Evolutionary conservation across 2,888 invertebrate genomes (phyloP).

Genomic region (Callyntrura guangdongensis): DNA sequence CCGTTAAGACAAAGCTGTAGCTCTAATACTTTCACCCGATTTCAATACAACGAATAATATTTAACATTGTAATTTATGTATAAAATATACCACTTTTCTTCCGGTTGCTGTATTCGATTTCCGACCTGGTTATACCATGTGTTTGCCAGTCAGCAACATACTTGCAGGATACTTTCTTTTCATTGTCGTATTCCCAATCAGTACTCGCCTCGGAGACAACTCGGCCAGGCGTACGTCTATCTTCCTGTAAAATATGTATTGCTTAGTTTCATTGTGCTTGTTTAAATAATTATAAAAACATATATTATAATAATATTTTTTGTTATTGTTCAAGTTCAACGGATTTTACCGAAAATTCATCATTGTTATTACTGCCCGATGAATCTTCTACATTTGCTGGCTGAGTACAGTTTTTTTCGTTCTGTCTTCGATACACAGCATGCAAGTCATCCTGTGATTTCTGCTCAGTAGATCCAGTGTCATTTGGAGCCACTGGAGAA

Average conservation of each 20-base stretch:
- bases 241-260: conserved; percentile 60
- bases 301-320: background rate
- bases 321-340: background rate
- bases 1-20: too few species aligned
- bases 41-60: too few species aligned
- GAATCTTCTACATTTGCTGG: background rate
- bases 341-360: conserved; percentile 14
- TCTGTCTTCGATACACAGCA: background rate
- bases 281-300: too few species aligned
- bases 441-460: background rate
- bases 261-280: too few species aligned
- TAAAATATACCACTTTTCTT: conserved; percentile 66
- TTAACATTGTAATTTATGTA: too few species aligned
- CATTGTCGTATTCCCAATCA: conserved; percentile 73
- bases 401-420: background rate
- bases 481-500: conserved; percentile 17
- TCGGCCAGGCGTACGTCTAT: conserved; percentile 18
- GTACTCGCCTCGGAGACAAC: conserved; percentile 62
- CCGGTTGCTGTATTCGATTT: conserved; percentile 78
- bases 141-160: conserved; percentile 79
- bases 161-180: background rate
- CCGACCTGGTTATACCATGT: conserved; percentile 82
- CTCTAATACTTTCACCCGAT: too few species aligned
- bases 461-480: background rate
- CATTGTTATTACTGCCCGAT: conserved; percentile 5